These are phyloP conservation scores for Cerceris ruficornis DNA, from an alignment of 2,888 invertebrate genomes.

Conservation along the genomic window DNA sequence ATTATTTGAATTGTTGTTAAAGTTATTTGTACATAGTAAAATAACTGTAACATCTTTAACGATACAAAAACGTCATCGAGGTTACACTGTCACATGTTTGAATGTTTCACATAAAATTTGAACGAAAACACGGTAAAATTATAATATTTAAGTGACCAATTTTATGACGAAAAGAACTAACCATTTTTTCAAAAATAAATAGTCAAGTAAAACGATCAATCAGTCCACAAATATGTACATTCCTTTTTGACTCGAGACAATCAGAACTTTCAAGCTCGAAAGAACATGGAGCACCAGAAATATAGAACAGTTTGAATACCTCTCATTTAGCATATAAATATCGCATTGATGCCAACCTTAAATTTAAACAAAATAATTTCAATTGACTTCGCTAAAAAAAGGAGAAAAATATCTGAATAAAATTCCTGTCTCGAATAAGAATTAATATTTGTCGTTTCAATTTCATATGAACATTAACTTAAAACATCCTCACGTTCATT, in stretches of 20 bases:
- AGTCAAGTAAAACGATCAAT: constrained; percentile 9
- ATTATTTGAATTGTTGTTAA: neutral
- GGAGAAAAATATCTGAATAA: too few relatives aligned
- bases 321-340: too few relatives aligned
- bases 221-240: constrained; percentile 22
- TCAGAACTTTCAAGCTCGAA: constrained; percentile 8
- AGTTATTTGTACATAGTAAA: neutral
- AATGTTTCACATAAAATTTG: neutral
- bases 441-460: neutral
- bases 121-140: neutral
- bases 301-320: neutral
- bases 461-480: neutral
- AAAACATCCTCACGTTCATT: neutral
- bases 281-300: constrained; percentile 10
- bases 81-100: constrained; percentile 66
- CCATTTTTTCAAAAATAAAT: constrained; percentile 39
- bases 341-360: too few relatives aligned
- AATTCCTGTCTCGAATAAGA: too few relatives aligned
- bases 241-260: neutral
- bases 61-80: constrained; percentile 31
- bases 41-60: constrained; percentile 11
- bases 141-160: neutral
- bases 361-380: too few relatives aligned
- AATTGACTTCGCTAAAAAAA: too few relatives aligned
- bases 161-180: constrained; percentile 30